Evolutionary conservation across 23 tunicate species (phyloP).

Genomic region (Styela clava): DNA sequence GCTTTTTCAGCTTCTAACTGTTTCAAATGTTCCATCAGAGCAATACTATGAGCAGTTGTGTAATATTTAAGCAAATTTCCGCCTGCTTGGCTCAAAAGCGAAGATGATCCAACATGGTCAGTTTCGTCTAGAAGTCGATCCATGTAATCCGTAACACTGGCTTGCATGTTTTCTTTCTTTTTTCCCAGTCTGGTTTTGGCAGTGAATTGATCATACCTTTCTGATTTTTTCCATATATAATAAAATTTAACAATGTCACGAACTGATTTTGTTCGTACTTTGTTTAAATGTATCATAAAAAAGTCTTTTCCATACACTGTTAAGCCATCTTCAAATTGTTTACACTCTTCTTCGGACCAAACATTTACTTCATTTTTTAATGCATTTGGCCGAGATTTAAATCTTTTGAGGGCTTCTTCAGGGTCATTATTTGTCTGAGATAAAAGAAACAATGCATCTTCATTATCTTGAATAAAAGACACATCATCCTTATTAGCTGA

Average conservation of each 20-base stretch:
- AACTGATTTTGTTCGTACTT: conserved; percentile 66
- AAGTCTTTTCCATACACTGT: conserved; percentile 78
- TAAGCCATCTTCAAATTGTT: conserved; percentile 66
- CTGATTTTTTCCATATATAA: conserved; percentile 89
- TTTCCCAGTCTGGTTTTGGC: conserved; percentile 82
- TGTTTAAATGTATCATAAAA: conserved; percentile 60
- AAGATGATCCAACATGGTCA: conserved; percentile 24
- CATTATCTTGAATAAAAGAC: conserved; percentile 67
- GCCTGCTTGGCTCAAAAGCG: neutral
- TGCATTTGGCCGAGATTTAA: conserved; percentile 39
- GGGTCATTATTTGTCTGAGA: conserved; percentile 29
- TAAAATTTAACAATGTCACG: conserved; percentile 85
- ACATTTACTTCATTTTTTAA: conserved; percentile 46
- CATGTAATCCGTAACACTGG: conserved; percentile 93
- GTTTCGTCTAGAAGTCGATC: conserved; percentile 86
- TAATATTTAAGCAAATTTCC: neutral
- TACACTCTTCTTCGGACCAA: conserved; percentile 81
- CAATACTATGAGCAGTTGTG: conserved; percentile 17
- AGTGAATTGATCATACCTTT: conserved; percentile 69
- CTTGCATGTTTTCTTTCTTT: conserved; percentile 62
- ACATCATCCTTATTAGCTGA: conserved; percentile 8
- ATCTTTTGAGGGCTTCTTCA: conserved; percentile 25
- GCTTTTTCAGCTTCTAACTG: conserved; percentile 17
- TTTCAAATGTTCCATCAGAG: conserved; percentile 8
- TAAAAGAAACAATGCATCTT: conserved; percentile 62